A percentile compares a stretch with the other conserved stretches of the same genome.
phyloP scores from a whole-genome alignment of 2,888 invertebrate species.

The Heliothis peltigera region DNA sequence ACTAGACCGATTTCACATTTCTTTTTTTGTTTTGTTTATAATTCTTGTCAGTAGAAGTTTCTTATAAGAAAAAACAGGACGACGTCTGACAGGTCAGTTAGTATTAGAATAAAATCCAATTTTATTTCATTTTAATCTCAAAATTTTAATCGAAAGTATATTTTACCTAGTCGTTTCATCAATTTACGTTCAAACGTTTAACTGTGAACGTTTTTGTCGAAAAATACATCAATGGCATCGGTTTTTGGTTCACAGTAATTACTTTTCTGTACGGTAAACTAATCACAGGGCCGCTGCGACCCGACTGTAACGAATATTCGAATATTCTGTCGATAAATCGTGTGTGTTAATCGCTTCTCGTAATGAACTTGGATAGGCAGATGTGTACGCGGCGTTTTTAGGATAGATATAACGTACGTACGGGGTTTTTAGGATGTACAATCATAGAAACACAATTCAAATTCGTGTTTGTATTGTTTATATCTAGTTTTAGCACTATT shows the following conservation, averaged over 20 bases:
- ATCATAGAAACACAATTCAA: too few species aligned
- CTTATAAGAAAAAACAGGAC: too few species aligned
- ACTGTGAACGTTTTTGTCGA: constrained; percentile 29
- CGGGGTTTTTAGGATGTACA: too few species aligned
- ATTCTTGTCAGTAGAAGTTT: too few species aligned
- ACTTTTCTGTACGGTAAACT: constrained; percentile 48
- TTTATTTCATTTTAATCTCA: constrained; percentile 1
- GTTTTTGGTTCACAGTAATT: constrained; percentile 47
- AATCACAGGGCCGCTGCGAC: constrained; percentile 42
- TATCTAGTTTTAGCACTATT: too few species aligned
- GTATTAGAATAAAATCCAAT: constrained; percentile 1
- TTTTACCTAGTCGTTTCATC: constrained; percentile 17
- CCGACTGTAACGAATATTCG: constrained; percentile 39
- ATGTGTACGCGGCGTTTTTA: not conserved
- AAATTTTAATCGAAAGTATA: not conserved
- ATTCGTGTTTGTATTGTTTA: too few species aligned
- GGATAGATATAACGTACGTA: not conserved
- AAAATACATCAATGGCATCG: constrained; percentile 38
- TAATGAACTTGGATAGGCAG: constrained; percentile 19
- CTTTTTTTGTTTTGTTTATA: too few species aligned
- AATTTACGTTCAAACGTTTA: constrained; percentile 36
- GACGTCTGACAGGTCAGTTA: too few species aligned
- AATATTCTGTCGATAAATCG: constrained; percentile 28
- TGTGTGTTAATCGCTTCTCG: constrained; percentile 16
- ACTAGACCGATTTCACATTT: too few species aligned